Evolutionary conservation across 2,113 vertebrate genomes (phyloP), one percentile per base, ranked within the genome.

Genomic region (Balaeniceps rex): DNA sequence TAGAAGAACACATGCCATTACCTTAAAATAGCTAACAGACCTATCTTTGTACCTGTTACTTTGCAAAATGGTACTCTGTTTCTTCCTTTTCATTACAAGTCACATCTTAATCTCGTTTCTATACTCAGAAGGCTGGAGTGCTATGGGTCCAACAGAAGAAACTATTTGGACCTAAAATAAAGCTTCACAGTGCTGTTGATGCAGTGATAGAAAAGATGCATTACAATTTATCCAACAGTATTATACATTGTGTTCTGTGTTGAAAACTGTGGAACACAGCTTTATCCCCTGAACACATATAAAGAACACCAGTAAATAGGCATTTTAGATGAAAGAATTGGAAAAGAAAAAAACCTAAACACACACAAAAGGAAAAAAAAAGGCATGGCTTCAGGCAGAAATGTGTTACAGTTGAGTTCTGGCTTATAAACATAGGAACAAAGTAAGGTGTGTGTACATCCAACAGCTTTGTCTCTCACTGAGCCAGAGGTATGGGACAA

Each of bases 201-300:
- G 16, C 42, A 22, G 10, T 8, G 36, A 47, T 18, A 47, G 26
- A 46, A 70, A 58, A n/a, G 12, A 57, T 3, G 17, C 4, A 24
- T 23, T 80, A 81, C 42, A 31, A 4, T 19, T 29, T 31, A 44
- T 31, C 33, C 47, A 68, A 22, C 5, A 13, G 3, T 14, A 54
- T 5, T 22, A 46, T 2, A 36, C 10, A 7, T 0, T 4, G 26
- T 10, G 34, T 68, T 61, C 11, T 8, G 6, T 14, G 7, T n/a
- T 33, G 36, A 77, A 60, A 65, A 33, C 3, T 4, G 19, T 16
- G n/a, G 11, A 38, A 72, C 19, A 21, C 11, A 8, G 38, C 29
- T 85, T 65, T 61, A 46, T 6, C 5, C 23, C 11, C 1, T 24
- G 7, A 68, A 76, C 10, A 33, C 6, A 9, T 3, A 25, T 2